Percentiles rank a stretch among this genome's conserved stretches.
Conservation (phyloP, 2,797 vertebrate species). For the Betta splendens region DNA sequence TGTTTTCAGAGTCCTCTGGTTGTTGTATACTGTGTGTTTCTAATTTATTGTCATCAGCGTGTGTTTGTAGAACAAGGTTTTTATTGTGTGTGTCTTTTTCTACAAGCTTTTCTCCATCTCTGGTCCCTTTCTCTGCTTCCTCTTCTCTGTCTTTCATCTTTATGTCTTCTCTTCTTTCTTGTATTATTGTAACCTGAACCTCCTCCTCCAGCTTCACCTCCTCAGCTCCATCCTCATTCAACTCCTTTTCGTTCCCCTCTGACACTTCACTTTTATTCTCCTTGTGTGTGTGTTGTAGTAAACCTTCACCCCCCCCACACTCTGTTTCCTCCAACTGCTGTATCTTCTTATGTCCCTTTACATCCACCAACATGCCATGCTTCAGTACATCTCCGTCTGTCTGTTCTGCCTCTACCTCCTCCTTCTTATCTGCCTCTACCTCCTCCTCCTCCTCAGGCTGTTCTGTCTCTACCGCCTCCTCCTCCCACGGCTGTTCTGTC, state of each 20-base stretch:
- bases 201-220: conserved; percentile 55
- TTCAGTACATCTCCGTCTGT: too few relatives aligned
- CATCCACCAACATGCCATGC: background rate
- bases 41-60: too few relatives aligned
- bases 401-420: too few relatives aligned
- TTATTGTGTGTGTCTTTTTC: background rate
- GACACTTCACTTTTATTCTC: conserved; percentile 3
- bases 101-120: background rate
- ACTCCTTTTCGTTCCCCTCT: conserved; percentile 12
- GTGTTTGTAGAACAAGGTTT: background rate
- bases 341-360: background rate
- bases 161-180: conserved; percentile 26
- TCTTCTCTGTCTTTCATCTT: conserved; percentile 7
- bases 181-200: conserved; percentile 34
- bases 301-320: conserved; percentile 1
- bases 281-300: background rate
- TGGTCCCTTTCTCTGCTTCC: conserved; percentile 4
- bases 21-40: too few relatives aligned
- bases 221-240: conserved; percentile 9
- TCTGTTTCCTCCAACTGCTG: background rate
- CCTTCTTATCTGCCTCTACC: background rate
- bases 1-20: too few relatives aligned
- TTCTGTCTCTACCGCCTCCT: too few relatives aligned
- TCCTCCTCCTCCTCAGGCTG: too few relatives aligned
- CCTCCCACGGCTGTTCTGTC: too few relatives aligned